A percentile compares a stretch with the other conserved stretches of the same genome.
Evolutionary conservation across 2,797 vertebrate genomes (phyloP).

Genomic region (Centropyge bicolor): DNA sequence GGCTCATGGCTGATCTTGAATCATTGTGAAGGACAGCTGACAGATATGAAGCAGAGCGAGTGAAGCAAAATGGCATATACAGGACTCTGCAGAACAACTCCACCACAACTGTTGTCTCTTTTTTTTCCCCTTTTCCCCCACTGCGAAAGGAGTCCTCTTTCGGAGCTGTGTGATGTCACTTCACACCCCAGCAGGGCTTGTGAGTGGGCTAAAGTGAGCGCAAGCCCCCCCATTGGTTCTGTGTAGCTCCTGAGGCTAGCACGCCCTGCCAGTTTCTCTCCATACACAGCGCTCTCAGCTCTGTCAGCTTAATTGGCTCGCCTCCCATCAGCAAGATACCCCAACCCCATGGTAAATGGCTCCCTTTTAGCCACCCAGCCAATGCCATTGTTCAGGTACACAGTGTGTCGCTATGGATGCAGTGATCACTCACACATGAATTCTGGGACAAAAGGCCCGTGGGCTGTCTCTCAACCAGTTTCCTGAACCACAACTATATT

Average conservation of each 20-base stretch:
- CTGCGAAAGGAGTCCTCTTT: conserved; percentile 35
- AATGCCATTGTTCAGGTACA: conserved; percentile 82
- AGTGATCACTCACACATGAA: conserved; percentile 71
- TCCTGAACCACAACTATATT: conserved; percentile 53
- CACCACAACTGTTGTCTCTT: conserved; percentile 39
- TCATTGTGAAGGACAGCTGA: conserved; percentile 61
- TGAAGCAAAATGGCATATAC: not conserved
- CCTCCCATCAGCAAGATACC: conserved; percentile 81
- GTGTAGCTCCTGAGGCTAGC: conserved; percentile 58
- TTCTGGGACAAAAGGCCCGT: conserved; percentile 74
- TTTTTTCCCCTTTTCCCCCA: not conserved
- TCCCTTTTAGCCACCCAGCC: conserved; percentile 78
- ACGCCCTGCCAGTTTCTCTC: conserved; percentile 69
- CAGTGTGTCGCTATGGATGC: conserved; percentile 81
- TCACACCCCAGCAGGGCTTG: conserved; percentile 62
- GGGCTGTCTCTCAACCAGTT: conserved; percentile 59
- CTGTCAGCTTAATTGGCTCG: conserved; percentile 85
- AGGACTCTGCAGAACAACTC: conserved; percentile 18
- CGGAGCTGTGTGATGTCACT: conserved; percentile 65
- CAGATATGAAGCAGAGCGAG: conserved; percentile 27
- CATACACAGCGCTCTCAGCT: conserved; percentile 70
- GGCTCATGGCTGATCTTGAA: conserved; percentile 53
- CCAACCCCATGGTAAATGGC: conserved; percentile 81
- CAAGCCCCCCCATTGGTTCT: conserved; percentile 64
- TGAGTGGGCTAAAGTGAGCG: conserved; percentile 67